Evolutionary conservation across 2,888 invertebrate genomes (phyloP).

Genomic region (Ormyrus labotus): DNA sequence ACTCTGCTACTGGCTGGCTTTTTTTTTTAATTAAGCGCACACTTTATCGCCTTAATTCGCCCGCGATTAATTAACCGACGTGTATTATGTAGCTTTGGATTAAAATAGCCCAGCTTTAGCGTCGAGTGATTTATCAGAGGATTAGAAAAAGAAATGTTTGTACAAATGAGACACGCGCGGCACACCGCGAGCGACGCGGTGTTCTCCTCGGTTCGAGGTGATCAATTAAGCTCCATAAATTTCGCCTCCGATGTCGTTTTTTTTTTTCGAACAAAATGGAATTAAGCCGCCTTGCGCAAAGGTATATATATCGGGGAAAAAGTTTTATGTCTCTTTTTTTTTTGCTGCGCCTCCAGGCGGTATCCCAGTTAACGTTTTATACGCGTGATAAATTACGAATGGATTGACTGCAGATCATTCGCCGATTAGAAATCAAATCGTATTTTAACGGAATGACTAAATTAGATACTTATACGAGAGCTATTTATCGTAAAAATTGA

Average conservation of each 20-base stretch:
- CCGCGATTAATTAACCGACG: too few species aligned
- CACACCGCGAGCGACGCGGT: too few species aligned
- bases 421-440: conserved; percentile 15
- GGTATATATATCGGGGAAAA: not conserved
- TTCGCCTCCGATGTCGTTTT: not conserved
- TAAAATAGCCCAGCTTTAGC: too few species aligned
- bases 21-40: too few species aligned
- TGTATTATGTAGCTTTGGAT: too few species aligned
- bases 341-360: conserved; percentile 27
- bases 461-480: conserved; percentile 12
- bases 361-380: conserved; percentile 2
- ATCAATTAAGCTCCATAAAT: conserved; percentile 34
- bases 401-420: conserved; percentile 27
- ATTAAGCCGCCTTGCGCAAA: not conserved
- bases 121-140: too few species aligned
- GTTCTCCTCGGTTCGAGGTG: not conserved
- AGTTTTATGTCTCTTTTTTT: conserved; percentile 27
- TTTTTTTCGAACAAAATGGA: not conserved
- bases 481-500: too few species aligned
- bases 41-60: too few species aligned
- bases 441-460: conserved; percentile 19
- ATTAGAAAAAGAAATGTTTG: too few species aligned
- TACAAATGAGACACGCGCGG: too few species aligned
- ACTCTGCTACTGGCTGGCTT: too few species aligned
- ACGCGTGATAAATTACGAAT: conserved; percentile 29